Base-by-base conservation (phyloP, 2,113 vertebrate species). In the Epinephelus lanceolatus region DNA sequence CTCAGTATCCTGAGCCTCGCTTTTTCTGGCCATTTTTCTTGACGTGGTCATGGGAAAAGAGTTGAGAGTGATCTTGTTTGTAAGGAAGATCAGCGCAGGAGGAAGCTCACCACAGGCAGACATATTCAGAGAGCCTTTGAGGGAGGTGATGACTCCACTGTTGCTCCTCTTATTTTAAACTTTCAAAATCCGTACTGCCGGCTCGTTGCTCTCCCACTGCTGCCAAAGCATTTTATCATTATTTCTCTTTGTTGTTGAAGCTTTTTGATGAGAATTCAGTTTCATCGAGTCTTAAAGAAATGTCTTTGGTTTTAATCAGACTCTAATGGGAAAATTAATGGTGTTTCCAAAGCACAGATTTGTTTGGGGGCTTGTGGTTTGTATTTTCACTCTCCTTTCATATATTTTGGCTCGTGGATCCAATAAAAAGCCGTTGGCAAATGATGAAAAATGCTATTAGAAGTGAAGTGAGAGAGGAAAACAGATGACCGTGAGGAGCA, bases 291-390 rank as follows among this genome's bases (percentile, higher is more conserved):
- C 45, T 52, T 66, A 59, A 1, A 18, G 23, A 63, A 69, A 76
- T 1, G 27, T 68, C 21, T 71, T n/a, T 25, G n/a, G 40, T 53
- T 79, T 52, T 61, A 67, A 67, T 80, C 71, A 80, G 68, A 56
- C 60, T 33, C 63, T 52, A 27, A 79, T 14, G 71, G 61, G 49
- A 72, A 61, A 52, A 59, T 80, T 72, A 68, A 83, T 73, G n/a
- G 9, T 8, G 52, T 74, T 69, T 0, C 62, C 73, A 73, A 11
- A 57, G 7, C 52, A 19, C 25, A 21, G 60, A 52, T 57, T 63
- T 65, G 65, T 73, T 72, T 57, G 49, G 42, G 13, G 33, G 55
- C 42, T 80, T 3, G 18, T 27, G 49, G 18, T 69, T 78, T 59
- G 23, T 3, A 25, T 71, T 40, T 79, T 63, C 1, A 6, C 1